A percentile compares a stretch with the other conserved stretches of the same genome.
These are phyloP conservation scores for Pyrrhosoma nymphula DNA, from an alignment of 2,888 invertebrate genomes.

Conservation along the genomic window DNA sequence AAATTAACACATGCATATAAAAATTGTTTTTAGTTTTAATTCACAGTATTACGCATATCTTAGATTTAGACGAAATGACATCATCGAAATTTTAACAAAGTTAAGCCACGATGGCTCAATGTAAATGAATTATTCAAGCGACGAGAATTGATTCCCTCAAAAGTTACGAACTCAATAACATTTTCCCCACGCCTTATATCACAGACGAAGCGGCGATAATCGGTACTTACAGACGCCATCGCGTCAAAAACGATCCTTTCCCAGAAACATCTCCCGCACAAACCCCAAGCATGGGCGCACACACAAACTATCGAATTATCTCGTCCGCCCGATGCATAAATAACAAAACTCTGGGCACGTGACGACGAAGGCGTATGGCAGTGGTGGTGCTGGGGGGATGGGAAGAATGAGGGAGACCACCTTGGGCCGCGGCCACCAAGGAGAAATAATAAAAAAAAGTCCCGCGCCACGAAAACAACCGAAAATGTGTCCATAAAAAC, in stretches of 20 bases:
- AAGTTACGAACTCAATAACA: background rate
- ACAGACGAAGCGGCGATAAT: background rate
- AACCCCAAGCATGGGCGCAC: background rate
- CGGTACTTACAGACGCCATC: slow-evolving; percentile 12
- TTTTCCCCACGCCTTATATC: background rate
- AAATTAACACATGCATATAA: too few species aligned
- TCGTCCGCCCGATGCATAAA: background rate
- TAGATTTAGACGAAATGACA: background rate
- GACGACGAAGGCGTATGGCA: background rate
- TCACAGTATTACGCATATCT: too few species aligned
- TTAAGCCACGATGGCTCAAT: background rate
- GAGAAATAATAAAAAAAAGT: background rate
- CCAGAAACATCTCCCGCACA: slow-evolving; percentile 5
- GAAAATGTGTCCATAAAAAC: slow-evolving; percentile 24
- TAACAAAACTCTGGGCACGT: slow-evolving; percentile 27
- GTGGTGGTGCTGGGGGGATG: background rate
- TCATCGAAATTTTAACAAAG: background rate
- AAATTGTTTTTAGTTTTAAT: too few species aligned
- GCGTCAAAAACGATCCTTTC: slow-evolving; percentile 24
- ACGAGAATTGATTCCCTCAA: background rate
- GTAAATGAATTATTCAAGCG: background rate
- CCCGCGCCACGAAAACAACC: slow-evolving; percentile 12
- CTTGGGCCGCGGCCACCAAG: too few species aligned
- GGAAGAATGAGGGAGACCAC: too few species aligned
- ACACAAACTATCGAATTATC: slow-evolving; percentile 24